Conservation (phyloP, 2,888 invertebrate species). For the Zonitis immaculata region DNA sequence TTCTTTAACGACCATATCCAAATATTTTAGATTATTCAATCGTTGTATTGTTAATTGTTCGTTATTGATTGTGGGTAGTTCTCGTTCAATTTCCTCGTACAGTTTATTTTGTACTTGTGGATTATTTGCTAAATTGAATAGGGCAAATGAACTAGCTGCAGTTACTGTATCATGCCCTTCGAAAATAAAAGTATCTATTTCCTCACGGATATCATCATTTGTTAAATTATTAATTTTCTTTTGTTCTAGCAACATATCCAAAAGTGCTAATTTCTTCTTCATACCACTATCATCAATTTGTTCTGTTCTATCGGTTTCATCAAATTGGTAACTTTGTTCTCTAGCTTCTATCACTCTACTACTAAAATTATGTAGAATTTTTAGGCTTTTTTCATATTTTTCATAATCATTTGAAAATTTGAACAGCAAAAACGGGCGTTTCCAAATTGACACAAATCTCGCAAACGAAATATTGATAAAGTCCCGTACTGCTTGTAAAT, state of each 20-base stretch:
- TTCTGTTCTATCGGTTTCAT: not conserved
- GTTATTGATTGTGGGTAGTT: slow-evolving; percentile 4
- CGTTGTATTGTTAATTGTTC: slow-evolving; percentile 6
- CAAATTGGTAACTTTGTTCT: slow-evolving; percentile 20
- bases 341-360: slow-evolving; percentile 53
- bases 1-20: slow-evolving; percentile 26
- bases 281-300: not conserved
- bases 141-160: slow-evolving; percentile 19
- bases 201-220: slow-evolving; percentile 50
- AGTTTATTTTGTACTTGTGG: slow-evolving; percentile 25
- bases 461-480: not conserved
- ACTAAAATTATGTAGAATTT: slow-evolving; percentile 52
- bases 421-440: not conserved
- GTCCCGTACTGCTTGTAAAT: slow-evolving; percentile 42
- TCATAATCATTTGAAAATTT: not conserved
- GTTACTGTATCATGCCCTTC: slow-evolving; percentile 38
- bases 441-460: slow-evolving; percentile 5
- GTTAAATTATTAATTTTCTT: slow-evolving; percentile 43
- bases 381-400: slow-evolving; percentile 25
- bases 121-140: slow-evolving; percentile 23
- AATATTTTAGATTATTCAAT: slow-evolving; percentile 22
- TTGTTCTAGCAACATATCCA: slow-evolving; percentile 45
- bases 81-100: slow-evolving; percentile 21
- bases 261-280: slow-evolving; percentile 4
- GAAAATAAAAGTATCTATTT: slow-evolving; percentile 56